Conservation (phyloP, 2,113 vertebrate species). For the Gavialis gangeticus region DNA sequence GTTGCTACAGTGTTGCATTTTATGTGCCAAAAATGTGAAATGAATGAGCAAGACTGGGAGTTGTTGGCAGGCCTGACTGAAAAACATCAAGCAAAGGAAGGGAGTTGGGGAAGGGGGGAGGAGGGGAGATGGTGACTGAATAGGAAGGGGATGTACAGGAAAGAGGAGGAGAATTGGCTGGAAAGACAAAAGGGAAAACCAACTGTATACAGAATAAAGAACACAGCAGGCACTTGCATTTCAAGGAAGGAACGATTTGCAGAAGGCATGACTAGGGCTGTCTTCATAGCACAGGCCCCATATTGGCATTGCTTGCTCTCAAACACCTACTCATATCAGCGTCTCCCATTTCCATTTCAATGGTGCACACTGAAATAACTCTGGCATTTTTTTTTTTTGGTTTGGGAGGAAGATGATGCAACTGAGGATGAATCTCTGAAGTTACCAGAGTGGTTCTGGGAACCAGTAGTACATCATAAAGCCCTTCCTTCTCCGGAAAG, state of each 20-base stretch:
- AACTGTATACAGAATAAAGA: slow-evolving; percentile 18
- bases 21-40: slow-evolving; percentile 34
- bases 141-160: neutral
- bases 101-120: neutral
- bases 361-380: neutral
- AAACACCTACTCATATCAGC: neutral
- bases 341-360: neutral
- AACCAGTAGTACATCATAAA: neutral
- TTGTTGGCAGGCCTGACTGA: slow-evolving; percentile 39
- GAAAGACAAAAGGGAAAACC: slow-evolving; percentile 42
- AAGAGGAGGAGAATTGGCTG: slow-evolving; percentile 5
- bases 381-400: neutral
- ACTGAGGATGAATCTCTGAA: neutral
- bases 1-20: slow-evolving; percentile 60
- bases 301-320: slow-evolving; percentile 4
- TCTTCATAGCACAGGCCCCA: slow-evolving; percentile 9
- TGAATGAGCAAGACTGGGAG: slow-evolving; percentile 55
- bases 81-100: slow-evolving; percentile 21
- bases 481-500: neutral
- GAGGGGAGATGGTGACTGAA: neutral
- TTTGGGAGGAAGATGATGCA: neutral
- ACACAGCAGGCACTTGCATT: slow-evolving; percentile 1
- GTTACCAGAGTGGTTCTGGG: neutral
- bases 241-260: neutral
- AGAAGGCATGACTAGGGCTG: neutral